Base-by-base conservation (phyloP, 2,113 vertebrate species). In the Bucco capensis region DNA sequence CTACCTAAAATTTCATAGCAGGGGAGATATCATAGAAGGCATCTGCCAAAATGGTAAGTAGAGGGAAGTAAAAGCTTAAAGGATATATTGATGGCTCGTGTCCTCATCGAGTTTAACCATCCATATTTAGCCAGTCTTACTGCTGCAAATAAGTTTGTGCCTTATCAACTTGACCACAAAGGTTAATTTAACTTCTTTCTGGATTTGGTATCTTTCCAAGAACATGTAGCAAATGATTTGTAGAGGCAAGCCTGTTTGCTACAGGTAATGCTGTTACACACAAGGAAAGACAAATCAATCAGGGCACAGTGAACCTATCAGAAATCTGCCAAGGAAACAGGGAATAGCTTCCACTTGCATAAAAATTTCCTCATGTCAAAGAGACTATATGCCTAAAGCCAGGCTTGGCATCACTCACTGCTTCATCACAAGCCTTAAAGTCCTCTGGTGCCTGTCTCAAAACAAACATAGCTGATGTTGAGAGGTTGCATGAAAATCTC, bases 131-230 rank as follows among this genome's bases (percentile, higher is more conserved):
- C 19, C 72, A 71, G 24, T 15, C 24, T 77, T 73, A 83, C 71
- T 77, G 71, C 44, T 88, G 56, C 28, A 83, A 94, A 46, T 71
- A 83, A 86, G 82, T 90, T 88, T 81, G 86, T 89, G 80, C 83
- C 40, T 95, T 96, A 95, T 91, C 93, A 88, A 73, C 58, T 60
- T 78, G 60, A 90, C 90, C 2, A 0, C 60, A 91, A 66, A 95
- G 47, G 65, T 88, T 94, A 91, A 83, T 92, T 82, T 83, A 83
- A 58, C 69, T 86, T 80, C 65, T 86, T 83, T 89, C 79, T 81
- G 65, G 35, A 67, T 77, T 80, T 93, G 88, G 33, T 64, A 75
- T 61, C 8, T 83, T 78, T 93, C 92, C 79, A 95, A 81, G 69
- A 91, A 64, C 40, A 58, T 46, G 69, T 35, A 88, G 66, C 84